Base-by-base conservation (phyloP, 2,113 vertebrate genomes). In the Corythaixoides concolor region DNA sequence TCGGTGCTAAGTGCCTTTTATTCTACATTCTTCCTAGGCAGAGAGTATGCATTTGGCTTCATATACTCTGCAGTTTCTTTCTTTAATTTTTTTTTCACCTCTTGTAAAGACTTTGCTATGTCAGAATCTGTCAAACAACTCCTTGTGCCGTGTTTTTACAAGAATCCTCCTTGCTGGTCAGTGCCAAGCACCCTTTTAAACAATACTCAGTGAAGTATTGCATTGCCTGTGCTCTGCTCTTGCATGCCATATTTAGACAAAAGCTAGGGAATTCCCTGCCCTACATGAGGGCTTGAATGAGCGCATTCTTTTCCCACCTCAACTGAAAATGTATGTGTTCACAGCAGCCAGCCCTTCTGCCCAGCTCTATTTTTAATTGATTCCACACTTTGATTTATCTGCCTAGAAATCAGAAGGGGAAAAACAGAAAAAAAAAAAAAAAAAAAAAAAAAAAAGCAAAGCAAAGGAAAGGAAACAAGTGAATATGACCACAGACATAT, bases 171-270 rank as follows among this genome's bases (percentile, higher is more conserved):
- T 90, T 59, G 43, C 90, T 86, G 90, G 62, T 77, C 2, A 0
- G 56, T 97, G 97, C 98, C 98, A 98, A 97, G 94, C 89, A 73
- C 88, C 95, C 97, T 97, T 97, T 96, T 96, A 97, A 97, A 98
- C 97, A 97, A 95, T 96, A 76, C 93, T 94, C 77, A n/a, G 95
- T 96, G 97, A 97, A 96, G 93, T 93, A 97, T 85, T 92, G 91
- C 91, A 0, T 27, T 76, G 93, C 90, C 88, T 90, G 68, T 70
- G 68, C 93, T 89, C 79, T 2, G 75, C 92, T 97, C 83, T 95
- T 15, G 10, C 89, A 67, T 89, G 96, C 98, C 98, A 97, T 98
- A 98, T 98, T 98, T 97, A 97, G 98, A 96, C 98, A 98, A 98
- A 98, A 98, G 97, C 96, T 13, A 95, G 82, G 98, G 98, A 97